A percentile compares a stretch with the other conserved stretches of the same genome.
phyloP scores from a whole-genome alignment of 2,888 invertebrate genomes.

The Nemurella pictetii region DNA sequence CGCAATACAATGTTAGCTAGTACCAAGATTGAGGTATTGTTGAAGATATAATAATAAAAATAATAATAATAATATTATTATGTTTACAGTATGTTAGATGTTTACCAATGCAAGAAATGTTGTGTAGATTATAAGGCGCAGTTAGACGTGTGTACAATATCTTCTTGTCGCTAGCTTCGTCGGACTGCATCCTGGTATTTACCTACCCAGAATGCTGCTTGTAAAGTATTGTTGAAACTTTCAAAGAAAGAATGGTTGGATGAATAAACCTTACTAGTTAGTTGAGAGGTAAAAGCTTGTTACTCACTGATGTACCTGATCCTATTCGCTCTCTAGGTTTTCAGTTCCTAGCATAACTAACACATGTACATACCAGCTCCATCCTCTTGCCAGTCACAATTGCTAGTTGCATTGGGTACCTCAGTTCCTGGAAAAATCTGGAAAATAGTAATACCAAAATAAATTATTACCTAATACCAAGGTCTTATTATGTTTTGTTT shows the following conservation, averaged over 20 bases:
- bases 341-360: too few relatives aligned
- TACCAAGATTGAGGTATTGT: neutral
- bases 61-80: neutral
- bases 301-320: neutral
- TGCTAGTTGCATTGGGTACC: too few relatives aligned
- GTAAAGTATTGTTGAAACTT: neutral
- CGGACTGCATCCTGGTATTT: neutral
- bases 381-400: too few relatives aligned
- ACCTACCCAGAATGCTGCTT: neutral
- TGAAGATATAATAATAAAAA: neutral
- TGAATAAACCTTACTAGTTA: neutral
- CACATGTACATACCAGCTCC: too few relatives aligned
- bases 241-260: neutral
- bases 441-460: too few relatives aligned
- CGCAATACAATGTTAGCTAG: neutral
- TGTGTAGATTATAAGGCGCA: neutral
- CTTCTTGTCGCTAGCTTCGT: neutral
- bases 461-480: too few relatives aligned
- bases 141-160: neutral
- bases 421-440: too few relatives aligned
- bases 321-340: too few relatives aligned
- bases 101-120: neutral
- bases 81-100: neutral
- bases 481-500: too few relatives aligned
- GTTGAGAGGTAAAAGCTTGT: neutral